Base-by-base conservation (phyloP, 2,797 vertebrate genomes). In the Rhadinocentrus ornatus region DNA sequence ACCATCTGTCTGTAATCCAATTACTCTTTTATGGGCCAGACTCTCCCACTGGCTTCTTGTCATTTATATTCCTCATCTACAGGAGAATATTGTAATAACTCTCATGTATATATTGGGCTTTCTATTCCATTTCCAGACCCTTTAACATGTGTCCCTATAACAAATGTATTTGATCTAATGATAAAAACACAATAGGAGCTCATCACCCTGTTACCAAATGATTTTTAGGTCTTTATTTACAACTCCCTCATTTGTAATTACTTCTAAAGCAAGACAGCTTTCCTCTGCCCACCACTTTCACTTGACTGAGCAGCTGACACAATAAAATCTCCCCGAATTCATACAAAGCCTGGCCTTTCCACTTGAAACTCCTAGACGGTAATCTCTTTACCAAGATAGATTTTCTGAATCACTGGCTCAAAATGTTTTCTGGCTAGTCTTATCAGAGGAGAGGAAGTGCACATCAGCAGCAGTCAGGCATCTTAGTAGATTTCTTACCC, bases 1-100 rank as follows among this genome's bases (percentile, higher is more conserved):
- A 71, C 64, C 13, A 32, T 58, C 83, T 74, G 66, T 81, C 83
- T 74, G 67, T 82, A 84, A 93, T 91, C 83, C 89, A 83, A 72
- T 88, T 86, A 85, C 65, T 80, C 60, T 44, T 82, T 58, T 73
- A 70, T 3, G 60, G 79, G 61, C 71, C 62, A 34, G 34, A 73
- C 62, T 55, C 69, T 67, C 32, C 63, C 69, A 56, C 69, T 26
- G 27, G 31, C 57, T 73, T 32, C 41, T 9, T 34, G 15, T 53
- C 64, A 57, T 68, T 69, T 46, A 46, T 62, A 66, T 55, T 55
- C 24, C 62, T 78, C 65, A 39, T 54, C 62, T 59, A 29, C 54
- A 56, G 63, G 66, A 63, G 18, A 67, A 69, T 26, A 62, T 62
- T 35, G 64, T 71, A 66, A 62, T 32, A 70, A 73, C 73, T 67